These are phyloP conservation scores for Halichoeres trimaculatus DNA, from an alignment of 2,113 vertebrate genomes.

Conservation along the genomic window DNA sequence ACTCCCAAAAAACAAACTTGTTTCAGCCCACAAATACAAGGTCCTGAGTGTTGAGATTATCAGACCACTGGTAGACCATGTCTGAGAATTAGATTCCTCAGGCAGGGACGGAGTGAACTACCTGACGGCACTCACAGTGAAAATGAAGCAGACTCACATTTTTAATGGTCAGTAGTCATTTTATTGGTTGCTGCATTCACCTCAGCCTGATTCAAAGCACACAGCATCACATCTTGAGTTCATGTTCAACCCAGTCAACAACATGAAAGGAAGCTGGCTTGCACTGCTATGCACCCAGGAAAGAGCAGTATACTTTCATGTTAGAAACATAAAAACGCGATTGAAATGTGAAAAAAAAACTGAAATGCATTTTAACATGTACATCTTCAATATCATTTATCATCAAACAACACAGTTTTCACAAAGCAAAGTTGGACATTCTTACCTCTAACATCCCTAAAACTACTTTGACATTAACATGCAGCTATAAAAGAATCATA, in stretches of 20 bases:
- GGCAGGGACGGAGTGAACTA: background rate
- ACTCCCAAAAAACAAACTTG: too few species aligned
- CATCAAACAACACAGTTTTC: background rate
- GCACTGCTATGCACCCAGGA: background rate
- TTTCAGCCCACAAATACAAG: too few species aligned
- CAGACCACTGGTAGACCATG: background rate
- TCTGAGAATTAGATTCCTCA: background rate
- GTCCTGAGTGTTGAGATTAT: background rate
- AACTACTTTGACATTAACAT: background rate
- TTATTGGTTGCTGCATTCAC: constrained; percentile 2
- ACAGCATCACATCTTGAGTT: background rate
- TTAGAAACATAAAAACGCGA: background rate
- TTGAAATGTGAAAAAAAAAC: background rate
- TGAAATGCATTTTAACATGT: background rate
- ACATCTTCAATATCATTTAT: background rate
- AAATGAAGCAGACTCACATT: constrained; percentile 1
- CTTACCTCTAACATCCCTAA: background rate
- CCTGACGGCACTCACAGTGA: background rate
- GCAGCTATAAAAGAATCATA: background rate
- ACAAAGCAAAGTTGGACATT: background rate
- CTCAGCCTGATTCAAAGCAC: constrained; percentile 9
- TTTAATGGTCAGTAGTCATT: constrained; percentile 10
- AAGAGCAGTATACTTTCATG: background rate
- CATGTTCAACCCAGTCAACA: constrained; percentile 5
- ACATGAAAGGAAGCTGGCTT: constrained; percentile 4